Conservation (phyloP, 2,888 invertebrate genomes). For the Cheilosia impressa region DNA sequence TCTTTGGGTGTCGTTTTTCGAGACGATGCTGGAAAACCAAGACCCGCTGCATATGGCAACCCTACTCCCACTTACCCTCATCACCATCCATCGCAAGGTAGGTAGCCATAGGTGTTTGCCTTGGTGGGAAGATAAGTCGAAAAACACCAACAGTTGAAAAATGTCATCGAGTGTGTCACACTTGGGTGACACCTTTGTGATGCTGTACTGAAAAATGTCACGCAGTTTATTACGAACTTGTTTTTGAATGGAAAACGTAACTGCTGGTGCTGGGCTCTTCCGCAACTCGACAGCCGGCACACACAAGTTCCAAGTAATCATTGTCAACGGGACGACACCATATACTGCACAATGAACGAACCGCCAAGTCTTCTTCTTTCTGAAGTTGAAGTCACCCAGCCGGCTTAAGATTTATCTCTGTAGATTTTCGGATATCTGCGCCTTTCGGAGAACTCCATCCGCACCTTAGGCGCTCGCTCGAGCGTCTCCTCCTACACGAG, state of each 20-base stretch:
- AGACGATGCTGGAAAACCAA: too few species aligned
- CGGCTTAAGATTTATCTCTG: conserved; percentile 69
- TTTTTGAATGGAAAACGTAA: conserved; percentile 27
- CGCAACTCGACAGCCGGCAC: not conserved
- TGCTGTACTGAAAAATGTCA: conserved; percentile 47
- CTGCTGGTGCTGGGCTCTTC: not conserved
- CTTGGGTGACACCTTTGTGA: conserved; percentile 26
- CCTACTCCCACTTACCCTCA: not conserved
- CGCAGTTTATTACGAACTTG: conserved; percentile 59
- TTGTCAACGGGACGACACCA: conserved; percentile 59
- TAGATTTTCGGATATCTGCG: conserved; percentile 62
- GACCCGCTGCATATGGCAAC: not conserved
- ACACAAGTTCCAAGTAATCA: conserved; percentile 71
- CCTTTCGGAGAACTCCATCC: conserved; percentile 28
- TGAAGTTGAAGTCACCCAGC: conserved; percentile 49
- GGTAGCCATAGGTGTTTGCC: not conserved
- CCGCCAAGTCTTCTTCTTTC: conserved; percentile 7
- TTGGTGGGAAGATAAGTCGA: not conserved
- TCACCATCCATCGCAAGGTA: conserved; percentile 27
- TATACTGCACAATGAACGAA: conserved; percentile 16
- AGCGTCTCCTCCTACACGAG: conserved; percentile 13
- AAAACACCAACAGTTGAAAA: not conserved
- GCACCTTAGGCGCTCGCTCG: conserved; percentile 8
- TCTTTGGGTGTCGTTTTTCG: too few species aligned
- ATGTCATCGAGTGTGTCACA: conserved; percentile 28